Conservation (phyloP, 2,888 invertebrate genomes). For the Osmoderma eremita region DNA sequence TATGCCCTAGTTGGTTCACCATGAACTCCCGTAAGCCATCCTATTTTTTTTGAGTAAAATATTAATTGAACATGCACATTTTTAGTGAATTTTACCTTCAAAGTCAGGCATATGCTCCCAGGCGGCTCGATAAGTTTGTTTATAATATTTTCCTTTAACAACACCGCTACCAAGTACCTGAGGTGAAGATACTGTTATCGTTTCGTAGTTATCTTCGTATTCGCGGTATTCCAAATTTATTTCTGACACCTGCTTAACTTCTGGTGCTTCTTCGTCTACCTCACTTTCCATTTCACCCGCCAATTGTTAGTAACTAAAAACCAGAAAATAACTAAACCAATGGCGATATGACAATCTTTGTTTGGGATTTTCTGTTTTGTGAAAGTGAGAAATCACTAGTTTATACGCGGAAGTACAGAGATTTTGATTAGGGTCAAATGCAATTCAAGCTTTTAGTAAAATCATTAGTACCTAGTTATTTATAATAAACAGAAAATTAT, state of each 20-base stretch:
- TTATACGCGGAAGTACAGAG: constrained; percentile 37
- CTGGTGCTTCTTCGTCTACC: constrained; percentile 47
- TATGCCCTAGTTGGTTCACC: constrained; percentile 68
- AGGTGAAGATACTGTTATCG: constrained; percentile 48
- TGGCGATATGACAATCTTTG: constrained; percentile 42
- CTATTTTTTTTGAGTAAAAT: constrained; percentile 48
- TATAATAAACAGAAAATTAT: too few species aligned
- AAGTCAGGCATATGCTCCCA: constrained; percentile 71
- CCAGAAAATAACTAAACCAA: constrained; percentile 48
- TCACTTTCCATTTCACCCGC: constrained; percentile 51
- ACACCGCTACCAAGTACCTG: constrained; percentile 45
- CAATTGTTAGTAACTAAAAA: constrained; percentile 49
- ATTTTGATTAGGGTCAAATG: background rate
- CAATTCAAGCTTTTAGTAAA: background rate
- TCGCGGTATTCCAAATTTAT: constrained; percentile 42
- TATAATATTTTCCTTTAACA: constrained; percentile 63
- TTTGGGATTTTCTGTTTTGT: constrained; percentile 42
- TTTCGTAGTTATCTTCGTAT: constrained; percentile 50
- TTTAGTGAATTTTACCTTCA: constrained; percentile 63
- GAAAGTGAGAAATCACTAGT: constrained; percentile 37
- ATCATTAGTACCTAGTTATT: too few species aligned
- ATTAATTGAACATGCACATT: background rate
- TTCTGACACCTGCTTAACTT: constrained; percentile 44
- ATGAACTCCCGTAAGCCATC: constrained; percentile 68
- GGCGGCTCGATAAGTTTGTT: constrained; percentile 69